Conservation (phyloP, 2,888 invertebrate species). For the Cotesia congregata region DNA sequence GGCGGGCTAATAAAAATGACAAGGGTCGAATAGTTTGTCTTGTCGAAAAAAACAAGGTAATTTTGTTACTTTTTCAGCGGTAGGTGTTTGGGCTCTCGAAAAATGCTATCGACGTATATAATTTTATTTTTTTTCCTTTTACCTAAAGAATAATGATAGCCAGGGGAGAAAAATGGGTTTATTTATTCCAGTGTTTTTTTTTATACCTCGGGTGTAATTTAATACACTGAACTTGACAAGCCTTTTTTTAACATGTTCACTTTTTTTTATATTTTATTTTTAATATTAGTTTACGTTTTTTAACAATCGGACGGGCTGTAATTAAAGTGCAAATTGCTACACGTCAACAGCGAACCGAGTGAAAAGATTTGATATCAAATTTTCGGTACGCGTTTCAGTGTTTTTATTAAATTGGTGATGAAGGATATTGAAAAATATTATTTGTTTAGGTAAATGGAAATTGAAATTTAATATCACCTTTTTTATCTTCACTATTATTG, state of each 20-base stretch:
- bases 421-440: neutral
- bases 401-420: neutral
- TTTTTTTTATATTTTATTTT: neutral
- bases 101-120: neutral
- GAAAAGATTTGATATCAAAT: neutral
- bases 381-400: neutral
- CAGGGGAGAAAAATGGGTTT: neutral
- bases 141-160: neutral
- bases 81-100: neutral
- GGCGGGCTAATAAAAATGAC: neutral
- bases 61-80: neutral
- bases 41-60: neutral
- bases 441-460: neutral
- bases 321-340: conserved; percentile 19
- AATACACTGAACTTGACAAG: neutral
- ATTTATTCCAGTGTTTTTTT: neutral
- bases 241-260: neutral
- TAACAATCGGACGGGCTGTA: neutral
- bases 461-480: too few species aligned
- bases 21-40: neutral
- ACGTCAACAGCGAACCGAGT: neutral
- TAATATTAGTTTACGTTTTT: neutral
- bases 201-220: neutral
- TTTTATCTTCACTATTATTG: too few species aligned
- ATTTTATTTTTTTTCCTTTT: neutral